Evolutionary conservation across 2,888 invertebrate genomes (phyloP), one percentile per base, ranked within the genome.

Genomic region (Diplazon laetatorius): DNA sequence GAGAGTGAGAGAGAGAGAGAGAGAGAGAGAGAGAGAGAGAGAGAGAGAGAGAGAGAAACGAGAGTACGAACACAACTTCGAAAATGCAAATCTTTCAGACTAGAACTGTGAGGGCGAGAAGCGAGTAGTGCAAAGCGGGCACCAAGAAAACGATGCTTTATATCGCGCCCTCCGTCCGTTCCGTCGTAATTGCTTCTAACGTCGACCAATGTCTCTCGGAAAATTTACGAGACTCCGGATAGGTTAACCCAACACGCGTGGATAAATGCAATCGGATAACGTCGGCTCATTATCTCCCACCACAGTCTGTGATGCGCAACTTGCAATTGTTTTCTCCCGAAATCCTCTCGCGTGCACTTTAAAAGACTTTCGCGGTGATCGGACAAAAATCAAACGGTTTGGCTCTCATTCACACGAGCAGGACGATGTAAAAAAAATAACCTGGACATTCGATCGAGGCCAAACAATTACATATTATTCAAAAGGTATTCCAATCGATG

Each of bases 31-130:
- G 39, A 16, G 44, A 37, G 62, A 22, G 48, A 35, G 30, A 30
- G 44, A 35, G 18, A 8, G 39, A 22, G 52, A 37, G 18, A 48
- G 16, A 35, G 2, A 35, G 46, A 37, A 62, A 69, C 35, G 39
- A 25, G 52, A 30, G 63, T n/a, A 44, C 44, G 46, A 63, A 44
- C 37, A 20, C 12, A 60, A 57, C 25, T 20, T 72, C 42, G 78
- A 76, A 81, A 82, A 82, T 82, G 81, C 81, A 81, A 82, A 82
- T 81, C 66, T 72, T 77, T 59, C 50, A 60, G 66, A 65, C 57
- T 52, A 59, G 75, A 77, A 79, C 48, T 62, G 63, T 16, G 68
- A 35, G 39, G n/a, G 20, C 22, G 14, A 37, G 8, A 16, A 10
- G 6, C 60, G 42, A 60, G 22, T 42, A 9, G 35, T n/a, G 22